Base-by-base conservation (phyloP, 2,113 vertebrate species). In the Synchiropus splendidus region DNA sequence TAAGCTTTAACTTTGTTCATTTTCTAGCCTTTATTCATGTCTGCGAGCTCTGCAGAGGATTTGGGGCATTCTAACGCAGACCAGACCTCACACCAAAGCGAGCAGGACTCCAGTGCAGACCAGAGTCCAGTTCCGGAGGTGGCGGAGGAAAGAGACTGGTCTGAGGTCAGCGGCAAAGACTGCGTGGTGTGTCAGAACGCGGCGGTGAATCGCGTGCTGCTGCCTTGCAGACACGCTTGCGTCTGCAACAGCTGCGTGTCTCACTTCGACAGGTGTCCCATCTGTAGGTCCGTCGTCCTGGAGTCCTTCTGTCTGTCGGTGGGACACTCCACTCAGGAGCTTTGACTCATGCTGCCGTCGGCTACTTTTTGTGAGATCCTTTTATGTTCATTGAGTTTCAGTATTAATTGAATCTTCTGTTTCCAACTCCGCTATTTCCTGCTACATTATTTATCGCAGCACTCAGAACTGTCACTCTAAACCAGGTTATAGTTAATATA, bases 171-270 rank as follows among this genome's bases (percentile, higher is more conserved):
- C 8, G 79, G 76, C 35, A 89, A 75, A 62, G 93, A 97, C 83
- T 99, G 95, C 1, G 91, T 99, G 0, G 89, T 98, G 2, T 99
- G 95, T 75, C 94, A 94, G 70, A 97, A 96, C 0, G 89, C 87
- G 6, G 32, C 82, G 0, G 86, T 97, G 46, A 98, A 95, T 83
- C 85, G 89, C 54, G 95, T 97, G 1, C 80, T 99, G 10, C 72
- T 99, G 33, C 95, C 95, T 0, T 99, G 95, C 62, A 75, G 95
- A n/a, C 95, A 99, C 9, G 70, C 91, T 0, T 98, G 94, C 53
- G 74, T 96, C 44, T 99, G 95, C 0, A 82, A 96, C 6, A 73
- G 78, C 52, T 99, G 95, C 3, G 54, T 90, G 16, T 67, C 60
- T 1, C 86, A 81, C 36, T 90, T 98, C 47, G 89, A 90, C 56